phyloP scores from a whole-genome alignment of 2,113 vertebrate species.

The Oryzias melastigma region DNA sequence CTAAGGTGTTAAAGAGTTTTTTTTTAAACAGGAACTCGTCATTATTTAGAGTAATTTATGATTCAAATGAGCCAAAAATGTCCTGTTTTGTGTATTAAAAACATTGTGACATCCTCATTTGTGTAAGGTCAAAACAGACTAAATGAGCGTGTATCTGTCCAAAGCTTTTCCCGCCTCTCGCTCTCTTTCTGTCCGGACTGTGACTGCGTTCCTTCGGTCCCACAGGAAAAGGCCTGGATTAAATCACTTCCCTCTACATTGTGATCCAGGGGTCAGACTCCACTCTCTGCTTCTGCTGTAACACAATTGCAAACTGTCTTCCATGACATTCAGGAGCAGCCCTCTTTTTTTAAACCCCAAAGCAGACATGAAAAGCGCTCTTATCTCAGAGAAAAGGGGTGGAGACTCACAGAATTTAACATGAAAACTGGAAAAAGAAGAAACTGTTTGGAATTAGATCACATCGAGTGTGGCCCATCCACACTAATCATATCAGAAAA shows the following conservation, averaged over 20 bases:
- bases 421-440: background rate
- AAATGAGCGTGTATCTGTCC: slow-evolving; percentile 12
- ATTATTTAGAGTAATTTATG: too few species aligned
- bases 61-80: too few species aligned
- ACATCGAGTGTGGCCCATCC: too few species aligned
- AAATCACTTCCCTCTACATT: slow-evolving; percentile 67
- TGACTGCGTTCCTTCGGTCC: slow-evolving; percentile 48
- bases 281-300: slow-evolving; percentile 4
- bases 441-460: background rate
- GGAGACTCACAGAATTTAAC: background rate
- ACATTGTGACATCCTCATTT: background rate
- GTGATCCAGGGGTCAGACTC: slow-evolving; percentile 40
- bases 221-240: slow-evolving; percentile 61
- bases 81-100: background rate
- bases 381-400: background rate
- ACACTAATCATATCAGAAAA: too few species aligned
- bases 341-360: too few species aligned
- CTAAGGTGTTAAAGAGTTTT: too few species aligned
- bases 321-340: too few species aligned
- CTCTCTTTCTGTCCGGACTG: slow-evolving; percentile 26
- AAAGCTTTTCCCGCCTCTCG: background rate
- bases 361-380: background rate
- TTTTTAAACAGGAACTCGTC: too few species aligned
- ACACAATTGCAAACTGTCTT: slow-evolving; percentile 3
- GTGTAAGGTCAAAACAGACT: slow-evolving; percentile 6